phyloP scores from a whole-genome alignment of 1,140 invertebrate genomes.

The Platyura marginata region DNA sequence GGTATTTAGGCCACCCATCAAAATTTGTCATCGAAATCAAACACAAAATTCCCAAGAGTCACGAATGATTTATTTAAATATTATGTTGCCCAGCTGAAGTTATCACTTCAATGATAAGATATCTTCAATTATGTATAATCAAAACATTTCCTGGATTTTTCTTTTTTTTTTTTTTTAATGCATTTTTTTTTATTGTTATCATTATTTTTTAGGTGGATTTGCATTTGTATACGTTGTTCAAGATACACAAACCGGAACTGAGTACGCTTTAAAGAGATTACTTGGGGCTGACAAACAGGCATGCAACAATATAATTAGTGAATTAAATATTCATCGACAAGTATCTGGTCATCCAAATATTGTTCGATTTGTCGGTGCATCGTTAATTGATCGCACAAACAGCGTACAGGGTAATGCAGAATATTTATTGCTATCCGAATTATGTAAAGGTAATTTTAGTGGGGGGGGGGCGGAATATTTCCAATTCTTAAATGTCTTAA shows the following conservation, averaged over 20 bases:
- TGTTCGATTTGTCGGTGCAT: conserved; percentile 57
- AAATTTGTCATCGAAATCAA: too few species aligned
- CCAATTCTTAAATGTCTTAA: conserved; percentile 15
- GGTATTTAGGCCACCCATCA: too few species aligned
- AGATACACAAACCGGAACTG: conserved; percentile 66
- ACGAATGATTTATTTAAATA: too few species aligned
- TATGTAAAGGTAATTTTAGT: conserved; percentile 34
- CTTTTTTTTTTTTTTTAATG: conserved; percentile 10
- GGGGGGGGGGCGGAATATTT: not conserved
- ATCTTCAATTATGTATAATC: too few species aligned
- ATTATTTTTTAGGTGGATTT: conserved; percentile 67
- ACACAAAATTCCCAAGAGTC: too few species aligned
- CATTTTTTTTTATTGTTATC: conserved; percentile 9
- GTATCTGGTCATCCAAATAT: conserved; percentile 63
- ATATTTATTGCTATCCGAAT: conserved; percentile 51
- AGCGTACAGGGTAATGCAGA: conserved; percentile 45
- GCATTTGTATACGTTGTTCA: conserved; percentile 87
- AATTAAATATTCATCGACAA: conserved; percentile 60
- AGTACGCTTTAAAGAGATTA: conserved; percentile 78
- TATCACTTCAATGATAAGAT: too few species aligned
- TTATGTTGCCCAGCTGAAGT: too few species aligned
- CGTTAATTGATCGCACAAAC: conserved; percentile 49
- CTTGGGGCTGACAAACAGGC: conserved; percentile 60
- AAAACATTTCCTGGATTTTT: too few species aligned
- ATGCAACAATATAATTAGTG: conserved; percentile 55